Evolutionary conservation across 2,888 invertebrate species (phyloP).

Genomic region (Apomyelois bistriatella): DNA sequence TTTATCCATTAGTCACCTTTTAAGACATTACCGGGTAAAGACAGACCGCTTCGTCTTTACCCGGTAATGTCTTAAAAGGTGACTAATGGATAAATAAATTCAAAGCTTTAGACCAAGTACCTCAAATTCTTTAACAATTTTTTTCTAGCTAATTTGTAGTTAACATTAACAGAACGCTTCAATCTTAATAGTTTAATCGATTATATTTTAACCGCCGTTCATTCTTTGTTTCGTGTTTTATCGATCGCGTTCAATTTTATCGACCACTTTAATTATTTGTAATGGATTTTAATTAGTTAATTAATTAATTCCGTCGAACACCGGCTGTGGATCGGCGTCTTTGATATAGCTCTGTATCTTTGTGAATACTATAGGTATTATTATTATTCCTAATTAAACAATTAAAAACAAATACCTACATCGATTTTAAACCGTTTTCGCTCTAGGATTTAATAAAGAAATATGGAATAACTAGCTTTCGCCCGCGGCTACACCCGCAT

Average conservation of each 20-base stretch:
- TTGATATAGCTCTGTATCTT: conserved; percentile 46
- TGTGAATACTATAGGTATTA: conserved; percentile 29
- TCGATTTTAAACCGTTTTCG: not conserved
- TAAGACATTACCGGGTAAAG: no score
- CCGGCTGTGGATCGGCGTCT: conserved; percentile 46
- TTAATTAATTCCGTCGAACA: conserved; percentile 59
- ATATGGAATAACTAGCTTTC: no score
- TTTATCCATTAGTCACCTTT: no score
- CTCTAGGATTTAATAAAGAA: not conserved
- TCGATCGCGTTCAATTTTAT: conserved; percentile 52
- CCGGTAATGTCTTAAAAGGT: no score
- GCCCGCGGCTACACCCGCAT: no score
- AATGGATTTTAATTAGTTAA: conserved; percentile 72
- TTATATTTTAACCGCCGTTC: not conserved
- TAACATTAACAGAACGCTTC: no score
- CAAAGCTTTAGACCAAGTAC: no score
- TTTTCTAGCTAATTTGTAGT: no score
- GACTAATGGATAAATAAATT: no score
- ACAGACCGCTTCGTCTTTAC: no score
- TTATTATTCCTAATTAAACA: conserved; percentile 12
- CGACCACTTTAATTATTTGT: conserved; percentile 54
- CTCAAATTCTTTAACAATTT: no score
- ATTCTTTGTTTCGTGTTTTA: conserved; percentile 40
- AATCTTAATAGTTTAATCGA: no score
- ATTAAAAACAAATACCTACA: not conserved